These are phyloP conservation scores for Megalopta genalis DNA, from an alignment of 1,140 invertebrate species.

Conservation along the genomic window DNA sequence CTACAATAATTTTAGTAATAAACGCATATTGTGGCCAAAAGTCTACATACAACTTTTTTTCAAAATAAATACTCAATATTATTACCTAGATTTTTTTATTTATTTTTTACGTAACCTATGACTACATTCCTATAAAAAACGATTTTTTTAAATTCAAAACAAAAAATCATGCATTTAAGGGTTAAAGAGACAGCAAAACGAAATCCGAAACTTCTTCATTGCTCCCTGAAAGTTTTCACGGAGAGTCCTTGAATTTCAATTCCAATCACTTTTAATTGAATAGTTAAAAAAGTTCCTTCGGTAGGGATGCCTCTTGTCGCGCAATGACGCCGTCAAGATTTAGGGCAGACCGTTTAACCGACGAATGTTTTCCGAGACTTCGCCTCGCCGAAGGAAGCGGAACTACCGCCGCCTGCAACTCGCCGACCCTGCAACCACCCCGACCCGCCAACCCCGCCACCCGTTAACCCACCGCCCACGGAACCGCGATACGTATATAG, in stretches of 20 bases:
- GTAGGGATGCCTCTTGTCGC: background rate
- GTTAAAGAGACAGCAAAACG: background rate
- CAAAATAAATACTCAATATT: too few species aligned
- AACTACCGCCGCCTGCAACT: background rate
- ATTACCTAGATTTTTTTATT: too few species aligned
- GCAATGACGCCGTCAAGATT: constrained; percentile 41
- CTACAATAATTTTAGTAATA: too few species aligned
- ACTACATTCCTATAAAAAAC: too few species aligned
- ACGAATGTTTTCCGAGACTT: constrained; percentile 50
- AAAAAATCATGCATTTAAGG: too few species aligned
- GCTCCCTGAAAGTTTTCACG: background rate
- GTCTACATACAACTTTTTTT: too few species aligned
- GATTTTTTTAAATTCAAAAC: too few species aligned
- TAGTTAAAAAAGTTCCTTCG: constrained; percentile 1
- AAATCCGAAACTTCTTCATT: background rate
- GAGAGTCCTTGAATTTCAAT: constrained; percentile 8
- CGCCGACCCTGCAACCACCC: too few species aligned
- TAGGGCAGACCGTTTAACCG: constrained; percentile 14
- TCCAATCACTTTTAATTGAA: constrained; percentile 24
- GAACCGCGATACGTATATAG: constrained; percentile 24
- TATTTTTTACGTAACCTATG: too few species aligned
- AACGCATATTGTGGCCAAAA: too few species aligned
- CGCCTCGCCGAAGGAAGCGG: constrained; percentile 16
- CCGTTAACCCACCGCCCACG: too few species aligned
- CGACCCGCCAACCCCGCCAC: too few species aligned